Percentiles rank a stretch among this genome's conserved stretches.
These are phyloP conservation scores for Pecten maximus DNA, from an alignment of 2,888 invertebrate genomes.

Conservation along the genomic window DNA sequence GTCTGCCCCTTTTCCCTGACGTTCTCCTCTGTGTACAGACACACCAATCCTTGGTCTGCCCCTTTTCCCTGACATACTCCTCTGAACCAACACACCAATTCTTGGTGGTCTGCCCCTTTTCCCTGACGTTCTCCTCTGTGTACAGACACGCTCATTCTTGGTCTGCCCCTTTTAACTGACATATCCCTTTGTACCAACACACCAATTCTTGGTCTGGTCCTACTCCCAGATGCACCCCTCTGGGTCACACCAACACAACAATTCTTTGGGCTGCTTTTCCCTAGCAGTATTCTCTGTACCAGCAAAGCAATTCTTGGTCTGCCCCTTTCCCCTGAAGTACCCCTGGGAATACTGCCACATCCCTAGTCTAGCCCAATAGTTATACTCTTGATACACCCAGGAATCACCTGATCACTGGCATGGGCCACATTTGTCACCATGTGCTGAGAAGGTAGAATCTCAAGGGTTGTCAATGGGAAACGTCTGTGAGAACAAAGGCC, in stretches of 20 bases:
- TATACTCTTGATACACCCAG: background rate
- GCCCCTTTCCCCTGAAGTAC: background rate
- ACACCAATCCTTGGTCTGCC: background rate
- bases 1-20: background rate
- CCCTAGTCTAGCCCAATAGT: background rate
- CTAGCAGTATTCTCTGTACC: too few relatives aligned
- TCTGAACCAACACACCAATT: background rate
- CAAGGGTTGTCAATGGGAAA: conserved; percentile 35
- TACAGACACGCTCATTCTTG: background rate
- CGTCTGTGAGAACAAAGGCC: conserved; percentile 29
- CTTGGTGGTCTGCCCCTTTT: background rate
- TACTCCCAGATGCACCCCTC: background rate
- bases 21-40: background rate
- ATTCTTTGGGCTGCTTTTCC: too few relatives aligned
- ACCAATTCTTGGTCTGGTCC: too few relatives aligned
- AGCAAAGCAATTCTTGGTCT: background rate
- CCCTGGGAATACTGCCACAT: background rate
- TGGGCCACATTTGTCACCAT: conserved; percentile 4
- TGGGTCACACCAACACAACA: too few relatives aligned
- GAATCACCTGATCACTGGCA: conserved; percentile 27
- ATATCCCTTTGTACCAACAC: background rate
- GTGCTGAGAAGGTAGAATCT: background rate
- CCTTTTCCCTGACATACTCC: background rate
- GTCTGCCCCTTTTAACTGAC: background rate
- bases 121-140: background rate